Evolutionary conservation across 2,888 invertebrate species (phyloP).

Genomic region (Carpatolechia fugitivella): DNA sequence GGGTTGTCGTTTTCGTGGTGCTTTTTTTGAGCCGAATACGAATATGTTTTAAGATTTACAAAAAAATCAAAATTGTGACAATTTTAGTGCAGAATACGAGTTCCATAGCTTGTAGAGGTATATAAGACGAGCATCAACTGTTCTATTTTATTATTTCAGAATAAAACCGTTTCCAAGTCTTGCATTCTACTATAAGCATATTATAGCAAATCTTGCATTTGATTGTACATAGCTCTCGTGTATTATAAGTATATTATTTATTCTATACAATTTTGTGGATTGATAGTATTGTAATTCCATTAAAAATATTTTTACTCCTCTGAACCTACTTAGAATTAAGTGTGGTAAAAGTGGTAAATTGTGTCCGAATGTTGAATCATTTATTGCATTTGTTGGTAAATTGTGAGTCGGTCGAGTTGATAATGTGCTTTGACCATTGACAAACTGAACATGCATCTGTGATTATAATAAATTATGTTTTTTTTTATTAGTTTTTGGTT

Average conservation of each 20-base stretch:
- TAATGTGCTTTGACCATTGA: constrained; percentile 30
- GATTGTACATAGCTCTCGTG: constrained; percentile 67
- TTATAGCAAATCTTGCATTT: constrained; percentile 64
- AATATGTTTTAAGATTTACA: no score
- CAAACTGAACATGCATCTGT: constrained; percentile 54
- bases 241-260: constrained; percentile 54
- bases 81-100: no score
- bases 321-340: background rate
- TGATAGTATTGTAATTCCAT: constrained; percentile 34
- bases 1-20: no score
- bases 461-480: constrained; percentile 69
- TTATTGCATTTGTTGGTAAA: constrained; percentile 40
- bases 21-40: no score
- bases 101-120: no score
- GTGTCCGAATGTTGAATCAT: constrained; percentile 18
- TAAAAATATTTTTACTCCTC: background rate
- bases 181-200: constrained; percentile 56
- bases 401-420: constrained; percentile 32
- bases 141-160: constrained; percentile 20
- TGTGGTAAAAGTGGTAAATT: no score
- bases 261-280: constrained; percentile 29
- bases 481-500: constrained; percentile 48
- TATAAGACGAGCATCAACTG: no score
- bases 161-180: constrained; percentile 18
- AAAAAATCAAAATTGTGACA: no score